phyloP scores from a whole-genome alignment of 2,888 invertebrate species.

The Drosophila barbarae region DNA sequence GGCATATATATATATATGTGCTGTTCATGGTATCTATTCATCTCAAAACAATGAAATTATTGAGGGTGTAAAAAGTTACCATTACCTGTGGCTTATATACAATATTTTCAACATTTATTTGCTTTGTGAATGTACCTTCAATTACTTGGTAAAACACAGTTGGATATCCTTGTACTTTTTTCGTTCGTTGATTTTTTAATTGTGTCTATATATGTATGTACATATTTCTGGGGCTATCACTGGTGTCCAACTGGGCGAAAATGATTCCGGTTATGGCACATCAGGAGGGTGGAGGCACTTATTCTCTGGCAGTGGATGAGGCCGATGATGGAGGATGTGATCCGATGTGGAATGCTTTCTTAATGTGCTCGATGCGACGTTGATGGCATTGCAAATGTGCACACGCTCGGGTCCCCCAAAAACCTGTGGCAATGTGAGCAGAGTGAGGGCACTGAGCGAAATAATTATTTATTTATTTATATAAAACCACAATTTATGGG shows the following conservation, averaged over 20 bases:
- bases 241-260: conserved; percentile 33
- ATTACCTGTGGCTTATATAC: not conserved
- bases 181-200: conserved; percentile 51
- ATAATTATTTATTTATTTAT: not conserved
- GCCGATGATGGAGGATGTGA: conserved; percentile 5
- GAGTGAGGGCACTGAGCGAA: conserved; percentile 4
- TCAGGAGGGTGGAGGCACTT: not conserved
- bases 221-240: conserved; percentile 30
- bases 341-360: conserved; percentile 35
- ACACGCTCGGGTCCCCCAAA: conserved; percentile 42
- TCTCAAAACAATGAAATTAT: not conserved
- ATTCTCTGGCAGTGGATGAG: not conserved
- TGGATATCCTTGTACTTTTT: not conserved
- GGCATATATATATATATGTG: not conserved
- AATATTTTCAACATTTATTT: not conserved
- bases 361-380: conserved; percentile 56
- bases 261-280: conserved; percentile 9
- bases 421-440: conserved; percentile 11
- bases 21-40: not conserved
- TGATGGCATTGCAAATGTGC: conserved; percentile 60
- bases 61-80: not conserved
- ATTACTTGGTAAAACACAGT: conserved; percentile 2
- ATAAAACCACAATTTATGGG: not conserved
- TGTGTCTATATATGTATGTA: conserved; percentile 12
- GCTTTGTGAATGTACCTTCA: not conserved